Evolutionary conservation across 2,113 vertebrate genomes (phyloP).

Genomic region (Myrmecophaga tridactyla): DNA sequence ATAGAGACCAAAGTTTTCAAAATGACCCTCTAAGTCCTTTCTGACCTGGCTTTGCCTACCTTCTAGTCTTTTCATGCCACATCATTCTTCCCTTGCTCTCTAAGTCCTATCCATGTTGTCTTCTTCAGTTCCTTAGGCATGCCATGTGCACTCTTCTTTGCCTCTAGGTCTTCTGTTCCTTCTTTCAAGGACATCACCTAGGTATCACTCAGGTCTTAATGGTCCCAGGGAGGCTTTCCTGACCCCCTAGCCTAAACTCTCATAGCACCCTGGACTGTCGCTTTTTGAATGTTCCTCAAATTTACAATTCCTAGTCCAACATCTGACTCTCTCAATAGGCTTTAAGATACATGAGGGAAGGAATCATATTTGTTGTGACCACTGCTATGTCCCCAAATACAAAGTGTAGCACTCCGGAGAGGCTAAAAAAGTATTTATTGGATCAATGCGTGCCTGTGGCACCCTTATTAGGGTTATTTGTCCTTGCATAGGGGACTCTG

Average conservation of each 20-base stretch:
- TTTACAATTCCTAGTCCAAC: not conserved
- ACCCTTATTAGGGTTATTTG: not conserved
- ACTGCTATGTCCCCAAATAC: not conserved
- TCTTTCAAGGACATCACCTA: not conserved
- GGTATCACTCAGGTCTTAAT: not conserved
- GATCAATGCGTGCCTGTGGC: not conserved
- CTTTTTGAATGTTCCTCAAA: not conserved
- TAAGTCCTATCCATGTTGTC: not conserved
- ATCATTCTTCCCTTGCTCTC: not conserved
- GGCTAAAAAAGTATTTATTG: not conserved
- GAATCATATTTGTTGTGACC: not conserved
- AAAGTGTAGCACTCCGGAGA: not conserved
- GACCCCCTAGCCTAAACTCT: not conserved
- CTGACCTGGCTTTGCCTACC: not conserved
- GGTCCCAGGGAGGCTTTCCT: not conserved
- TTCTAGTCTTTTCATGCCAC: not conserved
- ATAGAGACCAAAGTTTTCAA: not conserved
- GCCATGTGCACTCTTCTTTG: not conserved
- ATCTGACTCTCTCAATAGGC: not conserved
- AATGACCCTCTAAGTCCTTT: not conserved
- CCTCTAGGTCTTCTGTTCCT: not conserved
- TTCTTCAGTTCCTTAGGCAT: not conserved
- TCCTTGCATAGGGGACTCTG: not conserved
- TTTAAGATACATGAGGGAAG: not conserved
- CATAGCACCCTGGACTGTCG: not conserved